Base-by-base conservation (phyloP, 2,888 invertebrate genomes). In the Drosophila nr. medialis region DNA sequence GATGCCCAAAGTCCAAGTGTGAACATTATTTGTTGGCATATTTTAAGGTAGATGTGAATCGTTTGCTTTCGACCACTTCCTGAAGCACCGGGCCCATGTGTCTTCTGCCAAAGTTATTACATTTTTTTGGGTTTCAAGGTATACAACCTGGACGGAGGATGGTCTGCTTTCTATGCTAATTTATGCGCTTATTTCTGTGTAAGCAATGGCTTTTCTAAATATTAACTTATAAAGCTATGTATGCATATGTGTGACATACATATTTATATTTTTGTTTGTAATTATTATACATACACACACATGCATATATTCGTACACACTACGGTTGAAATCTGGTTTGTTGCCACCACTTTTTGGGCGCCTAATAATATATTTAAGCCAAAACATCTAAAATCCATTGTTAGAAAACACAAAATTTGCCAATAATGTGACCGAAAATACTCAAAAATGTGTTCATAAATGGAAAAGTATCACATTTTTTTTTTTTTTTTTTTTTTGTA, bases 1-100 rank as follows among this genome's bases (percentile, higher is more conserved):
- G 62, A 62, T 55, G 73, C 62, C 68, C 74, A 55, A 63, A 51
- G 75, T 73, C 72, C 76, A 86, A 88, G 86, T 88, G 88, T 83
- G 83, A 86, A 86, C 71, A 80, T 90, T 77, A 83, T 80, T 86
- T 86, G 72, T 62, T 72, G 76, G 74, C 66, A 73, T 72, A 73
- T 85, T 89, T 87, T 62, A 64, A 74, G 85, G 76, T 72, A 74
- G 66, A 75, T 54, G 69, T 72, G 30, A 55, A 5, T 54, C 53
- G 58, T 36, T 54, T 15, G 42, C 45, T 40, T 54, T 21, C n/a
- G 60, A 30, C 77, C 60, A 61, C 29, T 68, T 62, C 50, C 15
- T 30, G 29, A 15, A 55, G 55, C 72, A 87, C 60, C 86, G 77
- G 78, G 50, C 55, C 53, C 53, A 51, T 42, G 13, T 51, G 55